Percentiles rank a stretch among this genome's conserved stretches.
Conservation (phyloP, 1,140 invertebrate species). For the Anastrepha ludens region DNA sequence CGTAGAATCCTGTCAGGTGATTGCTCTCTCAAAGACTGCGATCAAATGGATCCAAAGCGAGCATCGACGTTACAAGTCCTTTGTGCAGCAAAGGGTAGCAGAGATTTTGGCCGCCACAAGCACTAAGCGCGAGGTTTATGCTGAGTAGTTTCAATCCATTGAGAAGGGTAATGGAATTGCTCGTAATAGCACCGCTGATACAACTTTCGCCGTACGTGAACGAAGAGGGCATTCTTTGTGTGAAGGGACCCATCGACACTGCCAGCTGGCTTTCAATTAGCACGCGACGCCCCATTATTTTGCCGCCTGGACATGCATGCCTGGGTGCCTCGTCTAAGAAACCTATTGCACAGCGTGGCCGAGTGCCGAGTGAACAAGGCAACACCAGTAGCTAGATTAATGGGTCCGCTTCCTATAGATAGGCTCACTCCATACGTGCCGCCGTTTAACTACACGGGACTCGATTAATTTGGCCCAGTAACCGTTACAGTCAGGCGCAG, state of each 20-base stretch:
- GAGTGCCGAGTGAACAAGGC: conserved; percentile 2
- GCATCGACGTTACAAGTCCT: conserved; percentile 44
- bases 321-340: conserved; percentile 51
- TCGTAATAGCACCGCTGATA: no score
- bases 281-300: not conserved
- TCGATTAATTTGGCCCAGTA: conserved; percentile 43
- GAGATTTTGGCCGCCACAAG: not conserved
- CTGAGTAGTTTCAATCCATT: no score
- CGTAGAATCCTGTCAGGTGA: no score
- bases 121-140: not conserved
- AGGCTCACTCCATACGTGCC: conserved; percentile 37
- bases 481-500: conserved; percentile 20
- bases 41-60: conserved; percentile 21
- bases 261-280: not conserved
- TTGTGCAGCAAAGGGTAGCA: conserved; percentile 63
- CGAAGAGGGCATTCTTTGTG: no score
- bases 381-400: conserved; percentile 25
- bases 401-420: conserved; percentile 48
- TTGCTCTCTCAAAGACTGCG: not conserved
- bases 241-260: no score
- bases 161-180: no score
- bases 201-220: no score
- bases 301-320: no score
- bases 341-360: not conserved
- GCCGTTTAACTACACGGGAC: conserved; percentile 45